Conservation (phyloP, 2,113 vertebrate species). For the Numenius arquata region DNA sequence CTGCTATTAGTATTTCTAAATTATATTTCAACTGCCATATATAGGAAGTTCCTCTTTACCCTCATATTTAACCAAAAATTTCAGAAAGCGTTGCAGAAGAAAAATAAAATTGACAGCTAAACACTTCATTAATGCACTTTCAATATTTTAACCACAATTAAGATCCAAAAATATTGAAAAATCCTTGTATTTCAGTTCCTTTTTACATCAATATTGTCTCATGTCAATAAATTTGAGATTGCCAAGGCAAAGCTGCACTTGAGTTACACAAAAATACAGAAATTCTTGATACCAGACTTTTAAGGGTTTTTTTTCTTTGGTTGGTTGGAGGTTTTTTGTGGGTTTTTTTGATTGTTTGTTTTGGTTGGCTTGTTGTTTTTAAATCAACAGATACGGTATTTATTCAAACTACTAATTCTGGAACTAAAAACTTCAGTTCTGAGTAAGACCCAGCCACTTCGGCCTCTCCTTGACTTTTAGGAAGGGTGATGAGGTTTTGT, state of each 20-base stretch:
- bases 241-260: neutral
- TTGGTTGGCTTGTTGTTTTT: neutral
- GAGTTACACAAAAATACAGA: neutral
- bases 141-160: neutral
- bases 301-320: neutral
- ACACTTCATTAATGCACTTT: neutral
- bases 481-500: neutral
- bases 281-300: neutral
- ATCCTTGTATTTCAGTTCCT: neutral
- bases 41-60: neutral
- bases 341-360: neutral
- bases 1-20: neutral
- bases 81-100: neutral
- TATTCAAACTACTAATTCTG: neutral
- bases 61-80: neutral
- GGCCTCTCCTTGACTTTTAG: neutral
- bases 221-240: neutral
- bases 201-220: neutral
- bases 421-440: neutral
- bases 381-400: neutral
- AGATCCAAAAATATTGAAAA: neutral
- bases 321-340: neutral
- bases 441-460: neutral
- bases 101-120: neutral
- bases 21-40: neutral